Evolutionary conservation across 2,797 vertebrate species (phyloP).

Genomic region (Mormyrops boulengeri): DNA sequence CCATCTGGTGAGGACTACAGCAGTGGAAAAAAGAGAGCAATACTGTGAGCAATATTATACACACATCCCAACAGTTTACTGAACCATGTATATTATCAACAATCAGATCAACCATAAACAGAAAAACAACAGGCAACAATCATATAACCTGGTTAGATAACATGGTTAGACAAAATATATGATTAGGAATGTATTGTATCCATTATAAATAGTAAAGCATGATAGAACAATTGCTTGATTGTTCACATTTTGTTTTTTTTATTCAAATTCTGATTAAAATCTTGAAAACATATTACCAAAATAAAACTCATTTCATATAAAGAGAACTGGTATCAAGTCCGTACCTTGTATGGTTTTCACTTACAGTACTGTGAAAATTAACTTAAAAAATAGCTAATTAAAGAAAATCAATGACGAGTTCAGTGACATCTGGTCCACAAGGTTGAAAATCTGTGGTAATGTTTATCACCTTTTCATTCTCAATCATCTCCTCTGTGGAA

Average conservation of each 20-base stretch:
- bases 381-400: not conserved
- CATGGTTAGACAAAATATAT: not conserved
- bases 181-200: not conserved
- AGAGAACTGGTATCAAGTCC: not conserved
- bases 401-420: not conserved
- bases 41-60: not conserved
- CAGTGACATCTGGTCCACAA: not conserved
- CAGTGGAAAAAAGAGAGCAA: not conserved
- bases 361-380: not conserved
- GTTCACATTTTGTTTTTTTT: not conserved
- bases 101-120: not conserved
- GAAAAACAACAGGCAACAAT: not conserved
- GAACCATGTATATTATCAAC: not conserved
- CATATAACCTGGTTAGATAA: not conserved
- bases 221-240: not conserved
- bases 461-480: constrained; percentile 14
- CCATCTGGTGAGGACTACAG: not conserved
- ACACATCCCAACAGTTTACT: not conserved
- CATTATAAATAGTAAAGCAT: not conserved
- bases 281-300: not conserved
- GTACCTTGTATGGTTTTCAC: not conserved
- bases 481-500: constrained; percentile 11
- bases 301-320: not conserved
- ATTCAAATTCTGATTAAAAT: not conserved
- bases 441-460: not conserved